Base-by-base conservation (phyloP, 1,140 invertebrate genomes). In the Odontomachus brunneus region DNA sequence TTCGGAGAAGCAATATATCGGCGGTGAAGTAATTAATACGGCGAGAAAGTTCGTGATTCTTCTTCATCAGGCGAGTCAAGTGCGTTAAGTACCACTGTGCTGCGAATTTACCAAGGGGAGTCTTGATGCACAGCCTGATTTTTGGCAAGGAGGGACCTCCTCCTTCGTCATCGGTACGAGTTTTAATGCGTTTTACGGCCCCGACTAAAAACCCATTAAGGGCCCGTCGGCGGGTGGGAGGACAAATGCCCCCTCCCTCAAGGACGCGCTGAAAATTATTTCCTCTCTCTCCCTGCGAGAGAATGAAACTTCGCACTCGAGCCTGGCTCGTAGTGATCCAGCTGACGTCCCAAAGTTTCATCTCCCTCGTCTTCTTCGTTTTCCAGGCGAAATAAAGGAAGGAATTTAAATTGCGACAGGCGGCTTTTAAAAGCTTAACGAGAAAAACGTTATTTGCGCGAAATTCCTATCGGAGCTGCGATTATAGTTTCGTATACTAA, bases 171-270 rank as follows among this genome's bases (percentile, higher is more conserved):
- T 92, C 91, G 89, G 85, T 88, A 92, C 86, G 90, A 91, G 90
- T 91, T 93, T 93, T 93, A 92, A 92, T 93, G 91, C 91, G 89
- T 93, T 93, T 92, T 93, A 92, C 89, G 91, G 90, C 87, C 89
- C 88, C 71, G 87, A 86, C 89, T 90, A 89, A 92, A 92, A 92
- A 92, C 89, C 91, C 91, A 92, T 93, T 92, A 92, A 92, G 89
- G 87, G 66, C 82, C 74, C 84, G 87, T 90, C 89, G 85, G 84
- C 87, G 89, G 85, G 84, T 85, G 87, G 85, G 88, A 89, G 87
- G 88, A 91, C 88, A 91, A 91, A 89, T 90, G 88, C 88, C 84
- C 84, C 88, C 83, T 86, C 75, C 73, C 78, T 82, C 76, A 83
- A 87, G 86, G 86, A 87, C 82, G 74, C 74, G 85, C 82, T 87